Base-by-base conservation (phyloP, 2,888 invertebrate genomes). In the Sinohyriopsis cumingii region DNA sequence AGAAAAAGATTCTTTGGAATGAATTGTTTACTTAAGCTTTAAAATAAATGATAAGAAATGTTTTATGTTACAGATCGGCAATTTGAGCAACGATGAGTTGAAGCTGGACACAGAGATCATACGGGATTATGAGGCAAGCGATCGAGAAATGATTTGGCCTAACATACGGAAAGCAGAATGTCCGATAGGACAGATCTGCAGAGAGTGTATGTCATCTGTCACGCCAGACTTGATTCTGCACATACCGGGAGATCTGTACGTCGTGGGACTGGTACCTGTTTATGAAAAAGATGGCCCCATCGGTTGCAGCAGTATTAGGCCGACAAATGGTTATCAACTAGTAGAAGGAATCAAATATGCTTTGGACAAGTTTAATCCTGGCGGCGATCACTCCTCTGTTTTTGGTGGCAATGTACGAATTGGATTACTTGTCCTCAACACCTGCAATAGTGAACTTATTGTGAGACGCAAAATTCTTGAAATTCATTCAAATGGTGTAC, bases 361-460 rank as follows among this genome's bases (percentile, higher is more conserved):
- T 22, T 9, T 59, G n/a, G 24, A 24, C 3, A 24, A 59, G 15
- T 22, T 59, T 12, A 59, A 59, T 24, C n/a, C n/a, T 22, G 24
- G 24, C 3, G 24, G 24, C 0, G 20, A 24, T 3, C 59, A 24
- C 15, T 19, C 24, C 1, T 9, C 59, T 2, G 5, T n/a, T 19
- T n/a, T 59, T 12, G n/a, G 24, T 12, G 22, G 12, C 20, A 15
- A 15, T 4, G 4, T 24, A 25, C 9, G 19, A 28, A 22, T 62
- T 25, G 62, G 62, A 25, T 28, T 62, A 24, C n/a, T 62, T 62
- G 12, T 62, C 28, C n/a, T 62, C 9, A 62, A 62, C 18, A 18
- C 24, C n/a, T 62, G 62, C 4, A 28, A 62, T n/a, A 24, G 25
- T 3, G 25, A n/a, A 25, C 24, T 62, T n/a, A 22, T 62, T 28